phyloP scores from a whole-genome alignment of 2,113 vertebrate genomes.

The Chrysemys picta region DNA sequence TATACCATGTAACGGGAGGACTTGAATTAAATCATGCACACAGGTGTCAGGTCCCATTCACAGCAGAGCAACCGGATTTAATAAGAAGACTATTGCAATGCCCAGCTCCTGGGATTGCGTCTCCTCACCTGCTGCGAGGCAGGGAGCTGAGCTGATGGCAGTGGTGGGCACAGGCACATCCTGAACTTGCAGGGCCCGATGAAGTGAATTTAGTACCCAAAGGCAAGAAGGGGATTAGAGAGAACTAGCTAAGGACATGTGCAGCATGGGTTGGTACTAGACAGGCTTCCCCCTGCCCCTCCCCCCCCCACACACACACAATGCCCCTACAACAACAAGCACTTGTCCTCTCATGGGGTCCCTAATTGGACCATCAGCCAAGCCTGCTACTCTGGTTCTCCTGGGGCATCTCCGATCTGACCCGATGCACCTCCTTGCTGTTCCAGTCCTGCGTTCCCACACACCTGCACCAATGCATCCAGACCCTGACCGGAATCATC shows the following conservation, averaged over 20 bases:
- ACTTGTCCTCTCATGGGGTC: not conserved
- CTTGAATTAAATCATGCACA: slow-evolving; percentile 22
- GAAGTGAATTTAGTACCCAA: fast-evolving
- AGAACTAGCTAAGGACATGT: not conserved
- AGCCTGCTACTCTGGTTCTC: not conserved
- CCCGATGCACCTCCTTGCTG: not conserved
- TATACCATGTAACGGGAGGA: slow-evolving; percentile 38
- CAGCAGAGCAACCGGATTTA: slow-evolving; percentile 20
- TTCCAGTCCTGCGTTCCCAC: not conserved
- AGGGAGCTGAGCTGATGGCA: not conserved
- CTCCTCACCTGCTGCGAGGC: not conserved
- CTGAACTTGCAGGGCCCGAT: fast-evolving
- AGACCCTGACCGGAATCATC: not conserved
- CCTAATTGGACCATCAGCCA: not conserved
- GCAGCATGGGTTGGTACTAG: not conserved
- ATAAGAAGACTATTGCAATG: not conserved
- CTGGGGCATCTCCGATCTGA: not conserved
- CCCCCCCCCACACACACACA: fast-evolving
- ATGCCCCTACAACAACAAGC: fast-evolving
- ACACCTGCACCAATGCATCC: not conserved
- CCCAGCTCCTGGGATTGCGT: not conserved
- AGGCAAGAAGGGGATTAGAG: not conserved
- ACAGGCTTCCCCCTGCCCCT: not conserved
- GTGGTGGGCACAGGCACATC: fast-evolving
- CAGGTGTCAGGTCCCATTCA: slow-evolving; percentile 50